Evolutionary conservation across 2,888 invertebrate genomes (phyloP).

Genomic region (Agonopterix arenella): DNA sequence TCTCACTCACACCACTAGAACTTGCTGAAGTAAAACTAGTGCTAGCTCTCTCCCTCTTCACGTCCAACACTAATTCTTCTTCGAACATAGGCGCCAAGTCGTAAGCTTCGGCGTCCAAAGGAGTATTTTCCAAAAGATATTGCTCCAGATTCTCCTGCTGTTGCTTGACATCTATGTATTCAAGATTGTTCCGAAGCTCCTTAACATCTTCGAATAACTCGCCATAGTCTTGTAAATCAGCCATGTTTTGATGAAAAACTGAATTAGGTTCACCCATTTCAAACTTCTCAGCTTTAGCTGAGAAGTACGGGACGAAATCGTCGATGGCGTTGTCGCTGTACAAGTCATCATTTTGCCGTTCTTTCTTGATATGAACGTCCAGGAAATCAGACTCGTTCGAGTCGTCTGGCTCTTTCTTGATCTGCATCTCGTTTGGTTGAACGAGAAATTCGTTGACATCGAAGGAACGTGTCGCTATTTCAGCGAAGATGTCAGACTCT

Average conservation of each 20-base stretch:
- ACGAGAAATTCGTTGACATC: constrained; percentile 66
- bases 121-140: constrained; percentile 63
- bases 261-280: constrained; percentile 56
- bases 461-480: constrained; percentile 58
- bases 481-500: constrained; percentile 56
- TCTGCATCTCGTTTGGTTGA: constrained; percentile 54
- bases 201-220: constrained; percentile 56
- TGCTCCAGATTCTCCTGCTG: constrained; percentile 59
- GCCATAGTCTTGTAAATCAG: constrained; percentile 75
- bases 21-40: constrained; percentile 70
- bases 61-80: constrained; percentile 51
- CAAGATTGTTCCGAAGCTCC: constrained; percentile 56
- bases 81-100: constrained; percentile 62
- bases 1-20: constrained; percentile 70
- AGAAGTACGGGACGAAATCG: constrained; percentile 61
- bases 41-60: constrained; percentile 69
- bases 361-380: constrained; percentile 50
- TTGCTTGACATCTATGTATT: constrained; percentile 55
- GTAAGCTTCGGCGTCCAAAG: constrained; percentile 54
- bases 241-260: constrained; percentile 75
- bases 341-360: constrained; percentile 45
- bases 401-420: constrained; percentile 48
- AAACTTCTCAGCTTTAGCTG: constrained; percentile 46
- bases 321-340: constrained; percentile 67
- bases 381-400: constrained; percentile 22